phyloP scores from a whole-genome alignment of 2,888 invertebrate species.

The Dichetophora obliterata region DNA sequence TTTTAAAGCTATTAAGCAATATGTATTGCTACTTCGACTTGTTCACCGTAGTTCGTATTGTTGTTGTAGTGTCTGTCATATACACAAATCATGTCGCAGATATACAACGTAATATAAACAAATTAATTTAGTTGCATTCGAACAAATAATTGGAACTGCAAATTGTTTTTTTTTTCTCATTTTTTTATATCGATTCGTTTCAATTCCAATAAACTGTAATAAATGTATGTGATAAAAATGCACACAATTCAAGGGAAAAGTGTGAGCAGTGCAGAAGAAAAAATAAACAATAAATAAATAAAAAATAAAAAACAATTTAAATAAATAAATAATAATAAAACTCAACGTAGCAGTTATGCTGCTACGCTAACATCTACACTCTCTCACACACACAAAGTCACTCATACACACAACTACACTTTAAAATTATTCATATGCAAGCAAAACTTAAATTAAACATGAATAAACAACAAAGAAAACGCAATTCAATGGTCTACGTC shows the following conservation, averaged over 20 bases:
- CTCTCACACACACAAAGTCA: background rate
- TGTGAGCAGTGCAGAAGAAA: background rate
- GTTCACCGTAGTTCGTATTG: background rate
- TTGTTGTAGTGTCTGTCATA: background rate
- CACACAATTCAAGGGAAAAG: constrained; percentile 9
- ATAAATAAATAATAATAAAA: background rate
- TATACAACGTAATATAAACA: background rate
- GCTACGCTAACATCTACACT: background rate
- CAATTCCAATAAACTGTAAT: background rate
- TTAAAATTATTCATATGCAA: constrained; percentile 19
- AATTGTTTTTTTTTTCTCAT: background rate
- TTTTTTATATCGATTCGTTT: background rate
- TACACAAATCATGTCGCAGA: background rate
- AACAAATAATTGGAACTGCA: background rate
- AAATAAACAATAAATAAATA: constrained; percentile 2
- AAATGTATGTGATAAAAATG: constrained; percentile 8
- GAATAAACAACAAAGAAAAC: background rate
- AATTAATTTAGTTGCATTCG: background rate
- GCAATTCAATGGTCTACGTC: background rate
- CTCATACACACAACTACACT: background rate
- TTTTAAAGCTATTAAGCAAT: background rate
- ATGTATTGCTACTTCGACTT: background rate
- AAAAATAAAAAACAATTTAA: background rate
- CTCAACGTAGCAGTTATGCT: background rate
- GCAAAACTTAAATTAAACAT: constrained; percentile 17